A percentile compares a stretch with the other conserved stretches of the same genome.
phyloP scores from a whole-genome alignment of 2,113 vertebrate genomes.

The Corythaeola cristata region DNA sequence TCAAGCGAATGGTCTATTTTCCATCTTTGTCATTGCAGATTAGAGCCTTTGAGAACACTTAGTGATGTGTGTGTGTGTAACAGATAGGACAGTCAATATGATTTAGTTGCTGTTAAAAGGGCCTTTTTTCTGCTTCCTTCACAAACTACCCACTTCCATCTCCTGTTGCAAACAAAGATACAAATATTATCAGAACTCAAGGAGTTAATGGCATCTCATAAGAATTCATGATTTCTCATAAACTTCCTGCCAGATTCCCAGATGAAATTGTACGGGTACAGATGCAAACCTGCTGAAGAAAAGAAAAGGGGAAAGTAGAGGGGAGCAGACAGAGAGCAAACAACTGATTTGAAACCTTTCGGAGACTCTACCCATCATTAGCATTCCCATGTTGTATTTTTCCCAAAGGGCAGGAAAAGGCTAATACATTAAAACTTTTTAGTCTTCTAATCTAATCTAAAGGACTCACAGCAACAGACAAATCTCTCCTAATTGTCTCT shows the following conservation, averaged over 20 bases:
- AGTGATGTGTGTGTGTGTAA: background rate
- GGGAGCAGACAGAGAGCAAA: background rate
- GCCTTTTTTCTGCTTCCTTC: background rate
- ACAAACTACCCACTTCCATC: background rate
- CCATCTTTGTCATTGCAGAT: background rate
- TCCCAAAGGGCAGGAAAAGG: background rate
- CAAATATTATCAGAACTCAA: background rate
- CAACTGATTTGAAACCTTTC: background rate
- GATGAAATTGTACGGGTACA: background rate
- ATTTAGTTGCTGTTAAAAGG: background rate
- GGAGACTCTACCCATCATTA: background rate
- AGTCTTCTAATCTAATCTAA: slow-evolving; percentile 34
- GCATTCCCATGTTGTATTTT: background rate
- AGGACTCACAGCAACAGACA: background rate
- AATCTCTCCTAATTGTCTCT: slow-evolving; percentile 32
- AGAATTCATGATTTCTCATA: background rate
- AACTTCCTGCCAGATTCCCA: background rate
- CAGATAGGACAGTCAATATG: background rate
- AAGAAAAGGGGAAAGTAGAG: background rate
- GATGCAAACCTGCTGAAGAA: background rate
- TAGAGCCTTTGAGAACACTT: background rate
- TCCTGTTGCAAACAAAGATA: background rate
- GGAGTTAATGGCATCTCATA: background rate
- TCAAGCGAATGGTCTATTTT: background rate
- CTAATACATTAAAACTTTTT: slow-evolving; percentile 1